Base-by-base conservation (phyloP, 2,113 vertebrate species). In the Sialia sialis region DNA sequence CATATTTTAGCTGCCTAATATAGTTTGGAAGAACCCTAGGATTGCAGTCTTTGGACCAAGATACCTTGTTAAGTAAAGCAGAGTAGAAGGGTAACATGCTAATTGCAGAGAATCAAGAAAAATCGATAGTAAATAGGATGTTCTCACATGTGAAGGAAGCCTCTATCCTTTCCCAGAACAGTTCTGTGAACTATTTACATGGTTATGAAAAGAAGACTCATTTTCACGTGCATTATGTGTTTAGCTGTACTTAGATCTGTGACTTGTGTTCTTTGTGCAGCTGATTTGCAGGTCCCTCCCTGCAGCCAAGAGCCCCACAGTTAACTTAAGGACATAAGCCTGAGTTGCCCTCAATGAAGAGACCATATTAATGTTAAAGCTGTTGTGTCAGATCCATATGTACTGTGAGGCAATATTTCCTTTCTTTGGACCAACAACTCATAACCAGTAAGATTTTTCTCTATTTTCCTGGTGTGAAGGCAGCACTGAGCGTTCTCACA, bases 1-100 rank as follows among this genome's bases (percentile, higher is more conserved):
- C 97, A 98, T 98, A 98, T 98, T 98, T 98, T 97, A 98, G 96
- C 95, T 97, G 97, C 97, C 96, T 98, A 97, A 98, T 98, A 97
- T 94, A 98, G 95, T 96, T 97, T 96, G 94, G 97, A 98, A 97
- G 93, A 98, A 82, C 92, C 92, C 85, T 89, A 96, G 96, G 92
- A 96, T 97, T 97, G 90, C 85, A 97, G 93, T 94, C 94, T 95
- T 97, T 91, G 93, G 94, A 97, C 77, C 90, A 93, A 97, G 97
- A 97, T 96, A 97, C 94, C 93, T 96, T 92, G 88, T 96, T 97
- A 97, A 98, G 97, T 97, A 97, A 96, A 97, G 91, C 95, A 96
- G 91, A 96, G 75, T 94, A 90, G 94, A 98, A 94, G 80, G 49
- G 86, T 95, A 94, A 87, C 30, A 43, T 93, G 93, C 84, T 96